Conservation (phyloP, 1,140 invertebrate species). For the Hylaeus volcanicus region DNA sequence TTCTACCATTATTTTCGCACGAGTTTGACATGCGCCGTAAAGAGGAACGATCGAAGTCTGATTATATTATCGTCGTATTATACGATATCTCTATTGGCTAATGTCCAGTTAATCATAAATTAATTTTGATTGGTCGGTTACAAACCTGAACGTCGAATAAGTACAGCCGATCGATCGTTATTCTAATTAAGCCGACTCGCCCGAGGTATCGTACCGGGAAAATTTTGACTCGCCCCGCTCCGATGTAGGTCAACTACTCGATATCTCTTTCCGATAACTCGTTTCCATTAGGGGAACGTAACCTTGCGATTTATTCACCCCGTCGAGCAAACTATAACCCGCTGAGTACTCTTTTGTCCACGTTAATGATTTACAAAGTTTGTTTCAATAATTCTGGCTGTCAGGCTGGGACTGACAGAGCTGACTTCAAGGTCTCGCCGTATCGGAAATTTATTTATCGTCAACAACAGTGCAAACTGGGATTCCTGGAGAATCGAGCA, state of each 20-base stretch:
- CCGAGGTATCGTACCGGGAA: not conserved
- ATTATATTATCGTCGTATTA: too few relatives aligned
- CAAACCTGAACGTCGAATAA: not conserved
- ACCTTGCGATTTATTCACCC: slow-evolving; percentile 20
- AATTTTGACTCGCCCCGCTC: not conserved
- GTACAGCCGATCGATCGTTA: slow-evolving; percentile 7
- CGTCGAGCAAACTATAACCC: not conserved
- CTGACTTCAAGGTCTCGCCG: too few relatives aligned
- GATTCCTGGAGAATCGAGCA: too few relatives aligned
- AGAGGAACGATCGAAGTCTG: too few relatives aligned
- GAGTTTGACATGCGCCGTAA: too few relatives aligned
- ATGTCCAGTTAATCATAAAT: slow-evolving; percentile 13
- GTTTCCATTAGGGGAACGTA: slow-evolving; percentile 26
- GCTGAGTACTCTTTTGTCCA: not conserved
- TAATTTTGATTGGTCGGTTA: slow-evolving; percentile 12
- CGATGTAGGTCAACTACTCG: slow-evolving; percentile 6
- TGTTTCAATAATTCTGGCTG: not conserved
- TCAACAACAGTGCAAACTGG: too few relatives aligned
- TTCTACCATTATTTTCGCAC: too few relatives aligned
- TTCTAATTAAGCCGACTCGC: slow-evolving; percentile 3
- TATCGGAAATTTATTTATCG: too few relatives aligned
- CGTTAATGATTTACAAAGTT: slow-evolving; percentile 1
- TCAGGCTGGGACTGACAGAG: not conserved
- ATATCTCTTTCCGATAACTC: slow-evolving; percentile 32
- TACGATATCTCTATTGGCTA: too few relatives aligned